Evolutionary conservation across 2,113 vertebrate genomes (phyloP).

Genomic region (Vireo altiloquus): DNA sequence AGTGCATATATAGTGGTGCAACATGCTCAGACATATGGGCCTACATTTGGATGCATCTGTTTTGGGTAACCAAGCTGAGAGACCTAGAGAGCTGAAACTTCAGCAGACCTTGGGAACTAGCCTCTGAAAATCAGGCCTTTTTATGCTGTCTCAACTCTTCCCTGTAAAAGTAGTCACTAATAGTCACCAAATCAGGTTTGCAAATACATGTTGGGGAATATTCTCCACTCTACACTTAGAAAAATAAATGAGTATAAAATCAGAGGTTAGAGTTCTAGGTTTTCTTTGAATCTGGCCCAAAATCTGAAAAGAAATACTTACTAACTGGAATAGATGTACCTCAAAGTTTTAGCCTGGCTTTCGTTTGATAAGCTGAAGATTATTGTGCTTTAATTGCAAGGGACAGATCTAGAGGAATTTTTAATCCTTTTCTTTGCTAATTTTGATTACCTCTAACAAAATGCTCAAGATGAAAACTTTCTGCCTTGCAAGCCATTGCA

Average conservation of each 20-base stretch:
- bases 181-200: background rate
- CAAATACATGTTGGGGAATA: background rate
- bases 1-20: constrained; percentile 67
- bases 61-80: constrained; percentile 54
- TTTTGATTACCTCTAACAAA: constrained; percentile 40
- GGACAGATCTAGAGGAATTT: background rate
- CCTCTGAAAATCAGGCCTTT: background rate
- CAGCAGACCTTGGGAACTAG: constrained; percentile 16
- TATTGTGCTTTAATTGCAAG: background rate
- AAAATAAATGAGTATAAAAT: background rate
- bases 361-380: background rate
- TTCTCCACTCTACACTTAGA: background rate
- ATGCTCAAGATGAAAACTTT: constrained; percentile 14
- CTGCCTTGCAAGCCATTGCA: constrained; percentile 19
- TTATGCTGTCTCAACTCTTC: background rate
- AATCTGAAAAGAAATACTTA: background rate
- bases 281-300: background rate
- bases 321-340: background rate
- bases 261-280: background rate
- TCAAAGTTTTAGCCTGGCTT: background rate
- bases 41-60: constrained; percentile 56
- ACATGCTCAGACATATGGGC: constrained; percentile 68
- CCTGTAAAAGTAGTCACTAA: background rate
- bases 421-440: background rate
- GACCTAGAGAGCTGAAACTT: constrained; percentile 58